Evolutionary conservation across 2,113 vertebrate species (phyloP), one percentile per base, ranked within the genome.

Genomic region (Glareola pratincola): DNA sequence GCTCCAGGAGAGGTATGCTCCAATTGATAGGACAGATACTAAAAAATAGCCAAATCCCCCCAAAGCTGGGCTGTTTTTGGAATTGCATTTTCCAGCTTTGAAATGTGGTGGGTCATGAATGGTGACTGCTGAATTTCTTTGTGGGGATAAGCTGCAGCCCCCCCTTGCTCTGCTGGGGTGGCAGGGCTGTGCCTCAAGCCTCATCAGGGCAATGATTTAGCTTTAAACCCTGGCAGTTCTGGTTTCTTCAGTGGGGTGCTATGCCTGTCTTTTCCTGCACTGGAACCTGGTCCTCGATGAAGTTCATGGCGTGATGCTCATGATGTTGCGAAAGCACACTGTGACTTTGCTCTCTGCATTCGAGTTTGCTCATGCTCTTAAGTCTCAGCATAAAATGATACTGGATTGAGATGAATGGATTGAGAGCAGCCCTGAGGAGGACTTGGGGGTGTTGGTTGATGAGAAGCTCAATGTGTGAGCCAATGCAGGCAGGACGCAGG

Each of bases 281-380:
- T 66, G 80, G 32, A 69, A 57, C 24, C 17, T 56, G 15, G 8
- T 47, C 36, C n/a, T 26, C 51, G 23, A 36, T 4, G 4, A 54
- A 76, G 39, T 9, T 81, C 23, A 19, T 6, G 34, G 30, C 2
- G 20, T 7, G 17, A 48, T 19, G 76, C 39, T 74, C n/a, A 6
- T 27, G 7, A 36, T 56, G 0, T 5, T 0, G 0, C 13, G n/a
- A 75, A 68, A 59, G 11, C 67, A 34, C 3, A 0, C 6, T 11
- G 12, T 0, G 2, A 15, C 30, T 54, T 87, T 39, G 26, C n/a
- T n/a, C 26, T 39, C 20, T 37, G 69, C 59, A 8, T 14, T 63
- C 3, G 4, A 16, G 30, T 60, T 92, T n/a, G 20, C 45, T 86
- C 12, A 1, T 3, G 29, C 23, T 66, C 6, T 67, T 2, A 2